These are phyloP conservation scores for Acinonyx jubatus DNA, from an alignment of 2,113 vertebrate genomes.

Conservation along the genomic window DNA sequence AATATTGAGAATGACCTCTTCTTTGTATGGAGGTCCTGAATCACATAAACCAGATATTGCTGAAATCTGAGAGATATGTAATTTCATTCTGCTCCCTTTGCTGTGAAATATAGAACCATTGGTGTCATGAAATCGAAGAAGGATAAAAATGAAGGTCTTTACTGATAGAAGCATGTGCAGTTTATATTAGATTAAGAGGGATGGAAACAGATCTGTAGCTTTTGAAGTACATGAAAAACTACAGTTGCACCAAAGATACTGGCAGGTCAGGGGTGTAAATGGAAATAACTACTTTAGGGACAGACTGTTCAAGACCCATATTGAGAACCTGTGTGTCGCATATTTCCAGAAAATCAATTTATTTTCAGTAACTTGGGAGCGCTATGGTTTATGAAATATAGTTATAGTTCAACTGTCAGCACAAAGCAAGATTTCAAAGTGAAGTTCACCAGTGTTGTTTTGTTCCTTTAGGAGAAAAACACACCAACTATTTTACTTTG, in stretches of 20 bases:
- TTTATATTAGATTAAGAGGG: constrained; percentile 87
- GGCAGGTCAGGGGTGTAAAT: constrained; percentile 85
- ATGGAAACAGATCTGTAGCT: constrained; percentile 84
- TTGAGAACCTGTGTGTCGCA: constrained; percentile 80
- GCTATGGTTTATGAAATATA: constrained; percentile 85
- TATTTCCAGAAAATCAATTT: constrained; percentile 87
- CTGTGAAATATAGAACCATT: constrained; percentile 86
- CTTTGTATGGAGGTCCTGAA: constrained; percentile 82
- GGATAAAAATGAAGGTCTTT: constrained; percentile 86
- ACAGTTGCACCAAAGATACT: constrained; percentile 76
- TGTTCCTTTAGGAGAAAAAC: constrained; percentile 67
- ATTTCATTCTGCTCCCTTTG: constrained; percentile 85
- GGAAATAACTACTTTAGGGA: constrained; percentile 88
- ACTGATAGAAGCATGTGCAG: constrained; percentile 86
- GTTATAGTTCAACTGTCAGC: constrained; percentile 83
- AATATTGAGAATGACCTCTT: constrained; percentile 85
- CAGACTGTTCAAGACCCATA: constrained; percentile 81
- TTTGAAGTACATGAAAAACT: constrained; percentile 86
- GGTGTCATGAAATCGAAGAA: constrained; percentile 85
- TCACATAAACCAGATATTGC: constrained; percentile 86
- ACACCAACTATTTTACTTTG: constrained; percentile 57
- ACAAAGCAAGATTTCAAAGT: constrained; percentile 82
- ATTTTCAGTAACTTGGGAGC: constrained; percentile 83
- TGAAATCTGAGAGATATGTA: constrained; percentile 82
- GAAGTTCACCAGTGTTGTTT: constrained; percentile 66